Evolutionary conservation across 1,140 invertebrate genomes (phyloP), one percentile per base, ranked within the genome.

Genomic region (Drosophila funebris): DNA sequence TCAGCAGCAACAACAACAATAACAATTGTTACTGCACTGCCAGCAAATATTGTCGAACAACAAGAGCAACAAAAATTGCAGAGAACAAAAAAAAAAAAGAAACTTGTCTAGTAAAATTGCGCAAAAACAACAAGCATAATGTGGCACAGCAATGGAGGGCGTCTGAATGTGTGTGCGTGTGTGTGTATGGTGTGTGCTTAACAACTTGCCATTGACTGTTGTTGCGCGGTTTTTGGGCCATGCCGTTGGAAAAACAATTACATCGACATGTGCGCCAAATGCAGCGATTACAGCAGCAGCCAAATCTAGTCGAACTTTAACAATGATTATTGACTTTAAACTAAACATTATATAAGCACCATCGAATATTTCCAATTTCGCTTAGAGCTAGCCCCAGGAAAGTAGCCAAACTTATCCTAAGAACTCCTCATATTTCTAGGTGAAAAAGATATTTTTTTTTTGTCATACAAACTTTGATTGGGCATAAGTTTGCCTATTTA

Each of bases 161-260:
- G 1, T 44, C 4, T 37, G 4, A 36, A 4, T 22, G 4, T 20
- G 9, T 29, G 16, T 60, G 56, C 22, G 27, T 46, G 41, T 9
- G 2, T 33, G 18, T 29, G n/a, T 8, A 8, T 31, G 13, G 27
- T 78, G 75, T 64, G 39, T 78, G 67, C 58, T 69, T 72, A 75
- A 68, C 58, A 58, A 71, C 57, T 76, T 67, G 64, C 56, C 53
- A 58, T 33, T 54, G 63, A 58, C 60, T 63, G 53, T 61, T 71
- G 29, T 56, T 75, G 57, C 13, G 71, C 18, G 36, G 61, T 63
- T 74, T 58, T 66, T 44, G 29, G 72, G 36, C 61, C 70, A 61
- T 24, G 53, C 27, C 39, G 67, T 57, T 82, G 60, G 63, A 66
- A 64, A 81, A 77, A 70, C 73, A 78, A 71, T 64, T 52, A 39